A percentile compares a stretch with the other conserved stretches of the same genome.
Conservation (phyloP, 2,888 invertebrate species). For the Gryllus longicercus region DNA sequence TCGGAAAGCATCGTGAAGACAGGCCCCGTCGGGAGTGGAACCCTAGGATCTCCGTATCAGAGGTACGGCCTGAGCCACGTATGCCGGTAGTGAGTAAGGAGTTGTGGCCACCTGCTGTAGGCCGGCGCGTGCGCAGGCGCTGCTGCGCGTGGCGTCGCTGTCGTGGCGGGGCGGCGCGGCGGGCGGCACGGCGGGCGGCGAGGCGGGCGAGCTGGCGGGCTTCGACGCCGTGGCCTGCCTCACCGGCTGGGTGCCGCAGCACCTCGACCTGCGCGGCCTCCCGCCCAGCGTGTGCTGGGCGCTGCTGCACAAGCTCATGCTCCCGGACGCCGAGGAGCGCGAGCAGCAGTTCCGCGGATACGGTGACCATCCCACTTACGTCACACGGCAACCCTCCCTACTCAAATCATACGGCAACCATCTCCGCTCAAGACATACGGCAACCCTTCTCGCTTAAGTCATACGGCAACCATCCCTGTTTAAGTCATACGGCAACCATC, state of each 20-base stretch:
- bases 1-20: too few relatives aligned
- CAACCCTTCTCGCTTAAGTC: too few relatives aligned
- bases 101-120: slow-evolving; percentile 46
- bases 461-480: too few relatives aligned
- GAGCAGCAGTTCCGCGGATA: too few relatives aligned
- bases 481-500: too few relatives aligned
- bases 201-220: slow-evolving; percentile 44
- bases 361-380: too few relatives aligned
- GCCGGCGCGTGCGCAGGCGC: slow-evolving; percentile 39
- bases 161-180: slow-evolving; percentile 43
- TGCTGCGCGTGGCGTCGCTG: slow-evolving; percentile 49
- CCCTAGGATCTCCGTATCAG: too few relatives aligned
- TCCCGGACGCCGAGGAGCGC: slow-evolving; percentile 19
- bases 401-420: too few relatives aligned
- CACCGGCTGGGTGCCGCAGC: slow-evolving; percentile 37
- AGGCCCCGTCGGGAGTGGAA: too few relatives aligned
- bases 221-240: not conserved
- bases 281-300: slow-evolving; percentile 19
- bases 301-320: slow-evolving; percentile 28
- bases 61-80: slow-evolving; percentile 24
- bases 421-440: too few relatives aligned
- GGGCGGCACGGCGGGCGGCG: not conserved
- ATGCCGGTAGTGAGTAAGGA: slow-evolving; percentile 47
- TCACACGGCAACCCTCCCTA: too few relatives aligned
- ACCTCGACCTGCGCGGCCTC: not conserved